Percentiles rank a stretch among this genome's conserved stretches.
Evolutionary conservation across 2,797 vertebrate genomes (phyloP).

Genomic region (Streptopelia turtur): DNA sequence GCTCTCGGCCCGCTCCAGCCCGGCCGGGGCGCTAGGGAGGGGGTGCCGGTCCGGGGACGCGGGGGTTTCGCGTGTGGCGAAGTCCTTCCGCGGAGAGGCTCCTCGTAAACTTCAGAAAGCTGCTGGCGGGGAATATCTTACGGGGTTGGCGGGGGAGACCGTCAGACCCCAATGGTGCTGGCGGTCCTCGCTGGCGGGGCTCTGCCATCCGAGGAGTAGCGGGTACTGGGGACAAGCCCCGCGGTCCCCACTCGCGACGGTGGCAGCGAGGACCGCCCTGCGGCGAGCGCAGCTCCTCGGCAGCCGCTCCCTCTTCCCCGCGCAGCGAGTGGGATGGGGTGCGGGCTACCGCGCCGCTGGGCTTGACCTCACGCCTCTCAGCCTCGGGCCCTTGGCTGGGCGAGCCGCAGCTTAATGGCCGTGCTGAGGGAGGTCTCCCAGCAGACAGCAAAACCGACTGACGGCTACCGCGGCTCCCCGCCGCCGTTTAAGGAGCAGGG

Average conservation of each 20-base stretch:
- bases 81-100: background rate
- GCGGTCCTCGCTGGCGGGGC: background rate
- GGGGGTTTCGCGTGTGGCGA: background rate
- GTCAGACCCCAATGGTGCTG: background rate
- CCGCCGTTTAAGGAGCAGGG: background rate
- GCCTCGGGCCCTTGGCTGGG: background rate
- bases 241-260: background rate
- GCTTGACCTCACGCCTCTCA: background rate
- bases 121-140: background rate
- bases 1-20: background rate
- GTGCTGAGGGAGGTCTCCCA: background rate
- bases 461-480: background rate
- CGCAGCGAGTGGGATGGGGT: background rate
- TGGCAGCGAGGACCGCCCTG: background rate
- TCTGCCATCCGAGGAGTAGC: background rate
- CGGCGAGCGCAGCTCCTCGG: background rate
- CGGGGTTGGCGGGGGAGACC: background rate
- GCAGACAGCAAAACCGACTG: background rate
- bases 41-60: background rate
- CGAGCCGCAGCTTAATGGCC: background rate
- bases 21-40: background rate
- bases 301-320: background rate
- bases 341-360: background rate
- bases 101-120: background rate
- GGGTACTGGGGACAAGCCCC: background rate